Conservation (phyloP, 1,140 invertebrate genomes). For the Drosophila willistoni region DNA sequence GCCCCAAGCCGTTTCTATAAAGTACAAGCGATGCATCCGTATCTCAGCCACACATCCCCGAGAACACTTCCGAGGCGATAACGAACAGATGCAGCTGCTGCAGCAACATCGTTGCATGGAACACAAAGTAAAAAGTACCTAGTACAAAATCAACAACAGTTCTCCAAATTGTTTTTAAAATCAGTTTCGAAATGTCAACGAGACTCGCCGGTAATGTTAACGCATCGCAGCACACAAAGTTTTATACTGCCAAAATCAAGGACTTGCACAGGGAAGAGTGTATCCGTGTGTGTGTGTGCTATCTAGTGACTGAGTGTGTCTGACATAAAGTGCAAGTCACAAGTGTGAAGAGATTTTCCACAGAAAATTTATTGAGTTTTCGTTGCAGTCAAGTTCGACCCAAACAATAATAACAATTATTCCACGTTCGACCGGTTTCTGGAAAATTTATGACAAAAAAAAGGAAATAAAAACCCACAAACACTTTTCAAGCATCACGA, state of each 20-base stretch:
- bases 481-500: constrained; percentile 23
- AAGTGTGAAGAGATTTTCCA: constrained; percentile 14
- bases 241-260: constrained; percentile 6
- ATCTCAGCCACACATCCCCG: constrained; percentile 25
- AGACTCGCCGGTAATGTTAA: constrained; percentile 20
- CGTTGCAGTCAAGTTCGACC: background rate
- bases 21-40: constrained; percentile 25
- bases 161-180: constrained; percentile 28
- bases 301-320: constrained; percentile 20
- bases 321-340: background rate
- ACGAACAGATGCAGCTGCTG: constrained; percentile 51
- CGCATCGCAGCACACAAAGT: background rate
- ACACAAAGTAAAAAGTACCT: constrained; percentile 13
- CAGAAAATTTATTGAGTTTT: constrained; percentile 4
- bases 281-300: constrained; percentile 9
- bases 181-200: constrained; percentile 48
- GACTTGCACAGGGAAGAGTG: background rate
- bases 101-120: constrained; percentile 1
- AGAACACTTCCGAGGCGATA: constrained; percentile 37
- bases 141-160: constrained; percentile 9
- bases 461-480: background rate
- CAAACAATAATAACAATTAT: constrained; percentile 12
- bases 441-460: background rate
- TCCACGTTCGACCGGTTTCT: constrained; percentile 29
- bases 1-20: constrained; percentile 6